phyloP scores from a whole-genome alignment of 2,888 invertebrate genomes.

The Caradrina clavipalpis region DNA sequence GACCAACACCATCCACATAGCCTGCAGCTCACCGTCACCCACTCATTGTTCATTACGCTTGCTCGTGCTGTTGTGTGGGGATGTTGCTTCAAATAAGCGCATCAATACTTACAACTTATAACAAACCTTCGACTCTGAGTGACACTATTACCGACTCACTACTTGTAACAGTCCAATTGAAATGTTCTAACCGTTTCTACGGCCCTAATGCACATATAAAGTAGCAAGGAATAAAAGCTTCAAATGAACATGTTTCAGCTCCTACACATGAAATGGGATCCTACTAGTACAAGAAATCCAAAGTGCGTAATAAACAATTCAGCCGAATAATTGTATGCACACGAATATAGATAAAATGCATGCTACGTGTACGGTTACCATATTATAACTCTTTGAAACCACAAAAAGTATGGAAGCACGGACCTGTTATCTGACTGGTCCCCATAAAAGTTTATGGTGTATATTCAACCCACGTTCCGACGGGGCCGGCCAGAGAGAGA shows the following conservation, averaged over 20 bases:
- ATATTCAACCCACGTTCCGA: slow-evolving; percentile 73
- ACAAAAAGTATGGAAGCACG: slow-evolving; percentile 66
- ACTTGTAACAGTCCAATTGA: not conserved
- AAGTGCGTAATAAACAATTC: slow-evolving; percentile 19
- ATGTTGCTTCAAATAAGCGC: not conserved
- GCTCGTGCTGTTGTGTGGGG: not conserved
- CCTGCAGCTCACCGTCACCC: slow-evolving; percentile 23
- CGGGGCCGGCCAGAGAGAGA: slow-evolving; percentile 51
- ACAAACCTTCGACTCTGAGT: not conserved
- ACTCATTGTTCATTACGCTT: slow-evolving; percentile 11
- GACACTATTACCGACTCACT: too few relatives aligned
- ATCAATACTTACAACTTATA: not conserved
- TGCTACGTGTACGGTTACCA: slow-evolving; percentile 20
- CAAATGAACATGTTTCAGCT: not conserved
- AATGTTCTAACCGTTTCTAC: not conserved
- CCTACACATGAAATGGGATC: not conserved
- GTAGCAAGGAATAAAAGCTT: not conserved
- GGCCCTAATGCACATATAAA: not conserved
- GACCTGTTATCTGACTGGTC: slow-evolving; percentile 73
- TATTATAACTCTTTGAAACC: slow-evolving; percentile 60
- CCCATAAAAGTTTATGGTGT: slow-evolving; percentile 81
- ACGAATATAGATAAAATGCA: slow-evolving; percentile 28
- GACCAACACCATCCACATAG: slow-evolving; percentile 22
- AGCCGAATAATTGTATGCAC: slow-evolving; percentile 33
- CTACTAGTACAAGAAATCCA: too few relatives aligned